Evolutionary conservation across 2,113 vertebrate genomes (phyloP).

Genomic region (Pandion haliaetus): DNA sequence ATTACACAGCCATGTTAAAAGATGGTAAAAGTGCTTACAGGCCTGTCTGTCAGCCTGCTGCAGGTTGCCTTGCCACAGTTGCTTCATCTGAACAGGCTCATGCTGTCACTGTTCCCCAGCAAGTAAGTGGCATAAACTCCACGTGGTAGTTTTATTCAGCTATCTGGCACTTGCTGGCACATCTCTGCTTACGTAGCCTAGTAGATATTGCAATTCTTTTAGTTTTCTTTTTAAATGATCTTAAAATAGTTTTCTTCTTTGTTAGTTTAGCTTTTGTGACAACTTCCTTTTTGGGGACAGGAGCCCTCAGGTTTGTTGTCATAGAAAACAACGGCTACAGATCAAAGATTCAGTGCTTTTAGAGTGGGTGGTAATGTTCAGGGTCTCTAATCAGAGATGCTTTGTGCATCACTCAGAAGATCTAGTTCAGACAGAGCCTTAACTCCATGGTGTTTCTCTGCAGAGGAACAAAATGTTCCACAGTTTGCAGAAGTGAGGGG

Average conservation of each 20-base stretch:
- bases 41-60: neutral
- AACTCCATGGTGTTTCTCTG: neutral
- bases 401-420: neutral
- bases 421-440: neutral
- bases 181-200: constrained; percentile 60
- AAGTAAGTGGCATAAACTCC: neutral
- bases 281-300: neutral
- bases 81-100: neutral
- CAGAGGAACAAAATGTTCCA: neutral
- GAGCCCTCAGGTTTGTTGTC: neutral
- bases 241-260: neutral
- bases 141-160: neutral
- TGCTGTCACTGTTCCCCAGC: neutral
- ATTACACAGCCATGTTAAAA: neutral
- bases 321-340: neutral
- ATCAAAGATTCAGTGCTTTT: neutral
- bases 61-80: neutral
- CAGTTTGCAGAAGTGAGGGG: neutral
- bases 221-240: neutral
- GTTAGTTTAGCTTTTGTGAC: neutral
- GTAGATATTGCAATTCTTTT: neutral
- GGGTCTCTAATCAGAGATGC: neutral
- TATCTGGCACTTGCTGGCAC: constrained; percentile 30
- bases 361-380: neutral
- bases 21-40: neutral